phyloP scores from a whole-genome alignment of 2,888 invertebrate genomes.

The Synanthedon formicaeformis region DNA sequence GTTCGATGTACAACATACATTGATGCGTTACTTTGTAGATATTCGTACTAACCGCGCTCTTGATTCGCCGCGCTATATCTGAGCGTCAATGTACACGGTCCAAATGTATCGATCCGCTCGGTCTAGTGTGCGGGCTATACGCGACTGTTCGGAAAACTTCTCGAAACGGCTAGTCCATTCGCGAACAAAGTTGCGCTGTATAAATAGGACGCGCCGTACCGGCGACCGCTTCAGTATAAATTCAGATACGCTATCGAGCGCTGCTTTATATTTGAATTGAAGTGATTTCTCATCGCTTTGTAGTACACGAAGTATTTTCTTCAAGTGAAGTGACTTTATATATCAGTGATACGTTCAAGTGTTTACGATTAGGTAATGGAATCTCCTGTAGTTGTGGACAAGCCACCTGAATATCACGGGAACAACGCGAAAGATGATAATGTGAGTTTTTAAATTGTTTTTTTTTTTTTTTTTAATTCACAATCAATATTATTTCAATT shows the following conservation, averaged over 20 bases:
- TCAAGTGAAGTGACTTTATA: conserved; percentile 34
- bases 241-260: conserved; percentile 32
- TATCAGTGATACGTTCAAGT: conserved; percentile 53
- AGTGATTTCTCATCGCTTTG: conserved; percentile 22
- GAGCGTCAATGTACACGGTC: conserved; percentile 5
- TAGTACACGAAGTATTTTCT: conserved; percentile 11
- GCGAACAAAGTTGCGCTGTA: conserved; percentile 28
- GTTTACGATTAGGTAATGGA: conserved; percentile 57
- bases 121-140: neutral
- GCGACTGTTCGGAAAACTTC: conserved; percentile 12
- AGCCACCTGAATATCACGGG: conserved; percentile 70
- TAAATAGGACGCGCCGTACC: conserved; percentile 36
- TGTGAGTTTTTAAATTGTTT: conserved; percentile 39
- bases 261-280: conserved; percentile 17
- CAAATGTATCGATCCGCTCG: neutral
- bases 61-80: neutral
- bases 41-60: too few relatives aligned
- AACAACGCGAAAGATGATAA: conserved; percentile 38
- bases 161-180: conserved; percentile 37
- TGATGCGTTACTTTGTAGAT: too few relatives aligned
- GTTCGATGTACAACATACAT: too few relatives aligned
- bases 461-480: too few relatives aligned
- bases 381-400: conserved; percentile 73
- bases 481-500: neutral
- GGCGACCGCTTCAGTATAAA: conserved; percentile 43